Evolutionary conservation across 2,888 invertebrate species (phyloP), one percentile per base, ranked within the genome.

Genomic region (Marasmarcha lunaedactyla): DNA sequence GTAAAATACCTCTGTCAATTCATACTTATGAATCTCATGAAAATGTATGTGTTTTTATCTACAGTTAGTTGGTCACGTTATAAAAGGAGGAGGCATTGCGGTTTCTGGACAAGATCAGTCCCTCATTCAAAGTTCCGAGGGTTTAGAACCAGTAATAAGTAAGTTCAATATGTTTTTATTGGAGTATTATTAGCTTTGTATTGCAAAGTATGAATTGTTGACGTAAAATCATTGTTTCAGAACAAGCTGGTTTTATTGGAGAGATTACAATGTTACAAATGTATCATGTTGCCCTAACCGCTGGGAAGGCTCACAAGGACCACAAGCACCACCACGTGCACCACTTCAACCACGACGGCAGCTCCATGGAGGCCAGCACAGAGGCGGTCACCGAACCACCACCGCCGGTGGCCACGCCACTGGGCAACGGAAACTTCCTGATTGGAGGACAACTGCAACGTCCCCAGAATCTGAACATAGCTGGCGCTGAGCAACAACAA

Each of bases 261-360:
- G 93, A 94, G 72, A 63, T 94, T 42, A 94, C 94, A 1, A 88
- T 94, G 86, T 67, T 93, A 1, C 92, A 93, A 62, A 66, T 94
- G 12, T 94, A 94, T 71, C 88, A 87, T 43, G 91, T 93, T 0
- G 93, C 93, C 0, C 61, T 94, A 42, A 92, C 92, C 1, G 93
- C 93, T 1, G 94, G 94, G 0, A 94, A 94, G 67, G 93, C 93
- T 0, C 93, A 94, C 71, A 90, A 89, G 48, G 92, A 93, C 57
- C 93, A 94, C 70, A 94, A 93, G 58, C 94, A 94, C 58, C 94
- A 94, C 60, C 93, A 94, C 68, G 93, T 88, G 0, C 92, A 93
- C 61, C 90, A 90, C 54, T 91, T 89, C 57, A 90, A 88, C 54
- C 91, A 91, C 58, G 89, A 91, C 46, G 92, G 91, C 0, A 83